Percentiles rank a stretch among this genome's conserved stretches.
These are phyloP conservation scores for Caenorhabditis briggsae DNA, from an alignment of 1,140 invertebrate genomes.

Conservation along the genomic window DNA sequence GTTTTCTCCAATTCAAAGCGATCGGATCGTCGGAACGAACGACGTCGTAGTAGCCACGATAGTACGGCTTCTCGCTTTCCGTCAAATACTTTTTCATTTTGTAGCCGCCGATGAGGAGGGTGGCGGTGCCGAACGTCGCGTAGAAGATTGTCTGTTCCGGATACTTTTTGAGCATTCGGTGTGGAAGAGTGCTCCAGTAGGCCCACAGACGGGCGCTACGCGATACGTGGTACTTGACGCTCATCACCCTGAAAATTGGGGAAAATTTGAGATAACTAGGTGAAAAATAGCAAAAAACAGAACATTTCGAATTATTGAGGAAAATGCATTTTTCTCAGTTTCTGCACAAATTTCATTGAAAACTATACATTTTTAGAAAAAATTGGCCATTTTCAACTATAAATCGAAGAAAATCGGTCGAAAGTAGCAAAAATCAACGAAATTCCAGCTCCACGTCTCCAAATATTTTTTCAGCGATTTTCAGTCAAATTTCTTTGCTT, in stretches of 20 bases:
- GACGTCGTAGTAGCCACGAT: slow-evolving; percentile 68
- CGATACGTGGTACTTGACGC: slow-evolving; percentile 54
- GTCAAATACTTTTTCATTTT: slow-evolving; percentile 63
- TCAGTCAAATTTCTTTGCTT: too few species aligned
- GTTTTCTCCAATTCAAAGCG: slow-evolving; percentile 66
- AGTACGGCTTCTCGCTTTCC: slow-evolving; percentile 64
- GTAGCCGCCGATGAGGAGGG: slow-evolving; percentile 58
- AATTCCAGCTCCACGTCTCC: too few species aligned
- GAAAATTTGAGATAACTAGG: not conserved
- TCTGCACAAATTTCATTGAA: too few species aligned
- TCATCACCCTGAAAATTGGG: slow-evolving; percentile 22
- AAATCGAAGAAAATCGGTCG: too few species aligned
- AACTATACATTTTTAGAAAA: too few species aligned
- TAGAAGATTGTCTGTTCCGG: slow-evolving; percentile 67
- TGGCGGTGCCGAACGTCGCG: slow-evolving; percentile 67
- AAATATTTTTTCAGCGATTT: too few species aligned
- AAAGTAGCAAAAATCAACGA: too few species aligned
- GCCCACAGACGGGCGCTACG: slow-evolving; percentile 38
- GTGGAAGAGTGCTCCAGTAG: slow-evolving; percentile 62
- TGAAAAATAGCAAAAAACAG: not conserved
- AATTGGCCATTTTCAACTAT: too few species aligned
- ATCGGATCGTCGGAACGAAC: slow-evolving; percentile 65
- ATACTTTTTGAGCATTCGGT: slow-evolving; percentile 64
- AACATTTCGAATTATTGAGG: not conserved
- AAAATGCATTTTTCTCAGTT: too few species aligned